These are phyloP conservation scores for Hydroisotoma schaefferi DNA, from an alignment of 2,888 invertebrate genomes.

Conservation along the genomic window DNA sequence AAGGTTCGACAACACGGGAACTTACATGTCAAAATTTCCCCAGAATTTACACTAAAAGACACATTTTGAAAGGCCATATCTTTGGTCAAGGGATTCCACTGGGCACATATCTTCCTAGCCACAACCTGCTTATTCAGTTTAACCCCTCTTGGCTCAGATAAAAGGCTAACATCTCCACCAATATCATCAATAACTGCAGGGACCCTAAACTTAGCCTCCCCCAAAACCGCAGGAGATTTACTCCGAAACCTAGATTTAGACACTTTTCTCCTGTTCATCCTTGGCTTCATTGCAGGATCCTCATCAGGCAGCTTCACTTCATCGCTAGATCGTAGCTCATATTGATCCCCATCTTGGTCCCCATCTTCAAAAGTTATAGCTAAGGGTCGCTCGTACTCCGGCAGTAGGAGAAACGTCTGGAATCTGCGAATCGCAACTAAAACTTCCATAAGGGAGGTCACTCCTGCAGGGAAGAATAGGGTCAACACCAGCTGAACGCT, in stretches of 20 bases:
- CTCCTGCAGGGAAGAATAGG: constrained; percentile 84
- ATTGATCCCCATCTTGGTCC: background rate
- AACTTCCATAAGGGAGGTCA: constrained; percentile 75
- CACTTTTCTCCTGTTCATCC: background rate
- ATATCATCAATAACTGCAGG: background rate
- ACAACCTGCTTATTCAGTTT: constrained; percentile 18
- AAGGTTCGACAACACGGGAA: background rate
- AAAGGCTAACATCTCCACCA: background rate
- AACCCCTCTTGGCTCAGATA: background rate
- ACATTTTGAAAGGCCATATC: constrained; percentile 65
- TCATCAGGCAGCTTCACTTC: background rate
- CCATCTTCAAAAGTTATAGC: background rate
- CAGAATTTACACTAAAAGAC: constrained; percentile 62
- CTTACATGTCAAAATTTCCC: constrained; percentile 20
- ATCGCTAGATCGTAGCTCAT: constrained; percentile 12
- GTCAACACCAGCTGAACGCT: constrained; percentile 75
- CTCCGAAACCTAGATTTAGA: no score
- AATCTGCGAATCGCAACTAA: constrained; percentile 69
- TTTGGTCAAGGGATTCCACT: constrained; percentile 49
- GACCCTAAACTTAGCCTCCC: no score
- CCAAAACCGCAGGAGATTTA: no score
- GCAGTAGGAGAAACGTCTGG: constrained; percentile 52
- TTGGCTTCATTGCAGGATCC: background rate
- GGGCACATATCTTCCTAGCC: constrained; percentile 28
- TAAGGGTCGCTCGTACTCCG: constrained; percentile 4